These are phyloP conservation scores for Himalopsyche japonica DNA, from an alignment of 2,888 invertebrate species.

Conservation along the genomic window DNA sequence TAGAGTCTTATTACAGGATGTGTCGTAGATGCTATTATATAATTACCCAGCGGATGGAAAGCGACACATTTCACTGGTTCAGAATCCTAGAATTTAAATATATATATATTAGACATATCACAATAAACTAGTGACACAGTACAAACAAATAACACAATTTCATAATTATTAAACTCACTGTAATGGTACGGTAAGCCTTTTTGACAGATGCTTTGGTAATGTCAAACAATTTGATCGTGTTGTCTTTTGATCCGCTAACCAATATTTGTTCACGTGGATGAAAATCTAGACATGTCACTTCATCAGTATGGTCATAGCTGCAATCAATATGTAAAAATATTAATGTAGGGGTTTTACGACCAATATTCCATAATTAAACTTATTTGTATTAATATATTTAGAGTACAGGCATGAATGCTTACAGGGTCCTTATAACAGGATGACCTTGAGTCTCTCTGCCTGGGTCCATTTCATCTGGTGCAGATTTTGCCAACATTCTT, in stretches of 20 bases:
- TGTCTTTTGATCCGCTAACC: slow-evolving; percentile 93
- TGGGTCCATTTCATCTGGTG: slow-evolving; percentile 83
- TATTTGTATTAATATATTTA: not conserved
- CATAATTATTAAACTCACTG: slow-evolving; percentile 56
- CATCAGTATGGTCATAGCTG: slow-evolving; percentile 92
- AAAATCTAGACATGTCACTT: slow-evolving; percentile 95
- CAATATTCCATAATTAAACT: not conserved
- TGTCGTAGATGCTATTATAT: slow-evolving; percentile 88
- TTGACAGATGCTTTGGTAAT: slow-evolving; percentile 98
- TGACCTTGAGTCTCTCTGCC: slow-evolving; percentile 90
- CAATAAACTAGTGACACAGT: too few relatives aligned
- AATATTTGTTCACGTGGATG: slow-evolving; percentile 94
- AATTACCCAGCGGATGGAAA: slow-evolving; percentile 96
- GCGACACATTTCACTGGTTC: slow-evolving; percentile 88
- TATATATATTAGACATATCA: not conserved
- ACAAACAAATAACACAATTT: not conserved
- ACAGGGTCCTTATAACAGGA: slow-evolving; percentile 94
- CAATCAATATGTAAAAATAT: not conserved
- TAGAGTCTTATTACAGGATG: slow-evolving; percentile 90
- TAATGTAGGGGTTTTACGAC: not conserved
- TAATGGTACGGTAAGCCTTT: slow-evolving; percentile 94
- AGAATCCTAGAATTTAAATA: slow-evolving; percentile 69
- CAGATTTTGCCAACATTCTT: slow-evolving; percentile 97
- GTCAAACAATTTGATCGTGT: slow-evolving; percentile 94
- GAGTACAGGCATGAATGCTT: slow-evolving; percentile 43